phyloP scores from a whole-genome alignment of 2,797 vertebrate genomes.

The Anableps anableps region DNA sequence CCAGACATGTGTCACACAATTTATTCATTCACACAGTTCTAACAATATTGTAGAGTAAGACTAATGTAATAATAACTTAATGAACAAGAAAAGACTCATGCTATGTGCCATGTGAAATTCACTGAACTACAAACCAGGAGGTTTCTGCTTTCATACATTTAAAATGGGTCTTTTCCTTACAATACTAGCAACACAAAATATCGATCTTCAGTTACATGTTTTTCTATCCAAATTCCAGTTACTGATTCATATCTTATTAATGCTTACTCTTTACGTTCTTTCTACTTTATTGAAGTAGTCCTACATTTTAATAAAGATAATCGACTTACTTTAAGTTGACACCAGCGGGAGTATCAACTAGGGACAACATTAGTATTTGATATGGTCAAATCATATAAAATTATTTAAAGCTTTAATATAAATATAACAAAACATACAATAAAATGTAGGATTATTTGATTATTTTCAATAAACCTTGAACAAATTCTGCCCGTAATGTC shows the following conservation, averaged over 20 bases:
- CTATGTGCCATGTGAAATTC: too few species aligned
- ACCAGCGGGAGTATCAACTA: not conserved
- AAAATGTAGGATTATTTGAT: not conserved
- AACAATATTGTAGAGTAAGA: too few species aligned
- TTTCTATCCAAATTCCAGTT: not conserved
- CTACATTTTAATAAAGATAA: not conserved
- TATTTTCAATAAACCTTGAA: not conserved
- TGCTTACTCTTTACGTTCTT: not conserved
- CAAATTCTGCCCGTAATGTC: constrained; percentile 23
- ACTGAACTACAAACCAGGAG: too few species aligned
- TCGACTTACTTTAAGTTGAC: not conserved
- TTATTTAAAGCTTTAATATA: not conserved
- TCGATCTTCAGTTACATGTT: not conserved
- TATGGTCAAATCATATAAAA: not conserved
- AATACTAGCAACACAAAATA: not conserved
- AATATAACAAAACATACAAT: not conserved
- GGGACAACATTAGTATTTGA: not conserved
- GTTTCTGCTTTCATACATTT: not conserved
- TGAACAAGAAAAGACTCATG: not conserved
- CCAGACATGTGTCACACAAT: too few species aligned
- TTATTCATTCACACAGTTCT: too few species aligned
- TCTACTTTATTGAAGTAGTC: not conserved
- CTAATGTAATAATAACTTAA: not conserved
- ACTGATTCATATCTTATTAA: not conserved
- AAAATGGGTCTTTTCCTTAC: not conserved